These are phyloP conservation scores for Xanthostigma xanthostigma DNA, from an alignment of 2,888 invertebrate species.

Conservation along the genomic window DNA sequence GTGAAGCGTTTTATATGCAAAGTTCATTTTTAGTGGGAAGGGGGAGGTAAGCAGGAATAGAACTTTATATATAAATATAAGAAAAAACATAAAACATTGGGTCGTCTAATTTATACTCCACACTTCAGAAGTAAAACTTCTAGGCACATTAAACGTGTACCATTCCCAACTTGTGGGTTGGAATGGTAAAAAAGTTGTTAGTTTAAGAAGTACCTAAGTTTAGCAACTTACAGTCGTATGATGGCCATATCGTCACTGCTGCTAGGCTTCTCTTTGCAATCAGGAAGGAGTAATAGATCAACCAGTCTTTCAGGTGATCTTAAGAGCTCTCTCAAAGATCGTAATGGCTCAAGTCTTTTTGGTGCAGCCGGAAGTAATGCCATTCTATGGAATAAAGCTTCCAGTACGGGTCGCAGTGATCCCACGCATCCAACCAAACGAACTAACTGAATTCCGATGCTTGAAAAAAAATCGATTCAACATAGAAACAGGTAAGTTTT, in stretches of 20 bases:
- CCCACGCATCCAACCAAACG: slow-evolving; percentile 77
- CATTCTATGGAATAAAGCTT: slow-evolving; percentile 88
- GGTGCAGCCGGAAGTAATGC: slow-evolving; percentile 73
- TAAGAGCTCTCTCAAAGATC: slow-evolving; percentile 67
- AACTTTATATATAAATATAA: too few relatives aligned
- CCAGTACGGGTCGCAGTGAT: slow-evolving; percentile 77
- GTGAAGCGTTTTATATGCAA: background rate
- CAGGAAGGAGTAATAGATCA: slow-evolving; percentile 51
- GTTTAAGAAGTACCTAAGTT: background rate
- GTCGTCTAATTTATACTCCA: too few relatives aligned
- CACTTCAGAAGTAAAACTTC: too few relatives aligned
- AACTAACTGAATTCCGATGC: slow-evolving; percentile 80
- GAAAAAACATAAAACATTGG: too few relatives aligned
- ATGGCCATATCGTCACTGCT: slow-evolving; percentile 64
- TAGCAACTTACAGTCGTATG: slow-evolving; percentile 51
- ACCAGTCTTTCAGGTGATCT: slow-evolving; percentile 65
- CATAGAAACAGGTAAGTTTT: background rate
- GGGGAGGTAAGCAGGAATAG: too few relatives aligned
- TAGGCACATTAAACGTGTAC: too few relatives aligned
- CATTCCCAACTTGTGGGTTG: too few relatives aligned
- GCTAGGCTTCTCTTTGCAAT: slow-evolving; percentile 36
- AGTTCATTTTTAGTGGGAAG: too few relatives aligned
- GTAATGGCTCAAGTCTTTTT: slow-evolving; percentile 71
- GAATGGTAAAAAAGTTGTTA: too few relatives aligned
- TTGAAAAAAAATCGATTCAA: background rate